Base-by-base conservation (phyloP, 2,888 invertebrate species). In the Hylaea fasciaria region DNA sequence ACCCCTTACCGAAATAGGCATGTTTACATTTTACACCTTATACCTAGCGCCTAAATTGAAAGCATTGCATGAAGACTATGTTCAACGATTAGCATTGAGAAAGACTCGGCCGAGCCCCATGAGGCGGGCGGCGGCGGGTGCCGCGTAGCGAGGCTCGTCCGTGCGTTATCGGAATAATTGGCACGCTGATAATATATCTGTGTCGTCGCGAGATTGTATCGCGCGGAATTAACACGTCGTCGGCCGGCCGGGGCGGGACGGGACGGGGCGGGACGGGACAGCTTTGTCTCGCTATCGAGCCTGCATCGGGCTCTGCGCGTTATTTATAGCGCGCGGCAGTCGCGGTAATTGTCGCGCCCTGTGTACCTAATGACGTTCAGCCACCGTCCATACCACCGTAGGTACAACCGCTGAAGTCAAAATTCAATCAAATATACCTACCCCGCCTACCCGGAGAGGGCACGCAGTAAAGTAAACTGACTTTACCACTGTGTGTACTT, bases 211-310 rank as follows among this genome's bases (percentile, higher is more conserved):
- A 60, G 68, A 68, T 64, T 45, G 32, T 65, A 66, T 63, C 64
- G 47, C 43, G 43, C 69, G 73, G 78, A 74, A 81, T 81, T 76
- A 81, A 80, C 80, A 77, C 78, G 75, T 82, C 73, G 74, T 13
- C 39, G 44, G 43, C 12, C 28, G 28, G 44, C 28, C 28, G 49
- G 14, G 11, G 50, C 68, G 46, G 65, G 62, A 47, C 57, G 50
- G 63, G 58, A 22, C 54, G 29, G 37, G 56, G 11, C 40, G 29
- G 50, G 43, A 0, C 60, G 58, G 49, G 63, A 14, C 51, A 44
- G 43, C 68, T 67, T 43, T 52, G 58, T 52, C 39, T 46, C 41
- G 57, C 43, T 58, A 59, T 59, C 59, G 44, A 37, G 46, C 9
- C 43, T 14, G 44, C 53, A 59, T 59, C 59, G 47, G 46, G 32